Evolutionary conservation across 2,113 vertebrate genomes (phyloP).

Genomic region (Bettongia penicillata): DNA sequence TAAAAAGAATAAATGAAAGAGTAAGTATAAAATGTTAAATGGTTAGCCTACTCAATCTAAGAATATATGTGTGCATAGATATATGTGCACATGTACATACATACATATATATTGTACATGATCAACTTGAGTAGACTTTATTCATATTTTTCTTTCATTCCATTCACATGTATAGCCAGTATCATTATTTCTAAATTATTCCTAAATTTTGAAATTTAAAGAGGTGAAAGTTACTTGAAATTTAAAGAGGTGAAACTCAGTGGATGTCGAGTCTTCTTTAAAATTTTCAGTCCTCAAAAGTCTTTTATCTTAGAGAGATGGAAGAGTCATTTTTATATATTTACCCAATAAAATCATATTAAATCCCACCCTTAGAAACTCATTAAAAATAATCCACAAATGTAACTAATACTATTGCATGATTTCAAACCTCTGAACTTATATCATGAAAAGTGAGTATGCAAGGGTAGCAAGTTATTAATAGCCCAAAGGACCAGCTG

Average conservation of each 20-base stretch:
- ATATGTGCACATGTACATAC: background rate
- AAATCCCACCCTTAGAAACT: background rate
- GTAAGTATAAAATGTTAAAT: background rate
- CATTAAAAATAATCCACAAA: constrained; percentile 7
- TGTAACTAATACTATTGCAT: constrained; percentile 10
- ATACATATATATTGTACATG: background rate
- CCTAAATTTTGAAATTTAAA: background rate
- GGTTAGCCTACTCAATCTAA: background rate
- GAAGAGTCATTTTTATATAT: constrained; percentile 2
- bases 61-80: background rate
- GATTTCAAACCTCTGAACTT: background rate
- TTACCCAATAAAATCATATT: constrained; percentile 13
- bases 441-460: constrained; percentile 22
- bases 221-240: background rate
- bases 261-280: background rate
- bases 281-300: constrained; percentile 27
- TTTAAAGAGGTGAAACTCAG: background rate
- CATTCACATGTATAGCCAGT: background rate
- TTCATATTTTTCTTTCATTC: background rate
- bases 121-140: background rate
- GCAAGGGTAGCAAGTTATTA: background rate
- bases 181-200: background rate
- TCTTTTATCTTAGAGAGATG: background rate
- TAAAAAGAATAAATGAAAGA: background rate
- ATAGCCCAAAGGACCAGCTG: accelerated